Base-by-base conservation (phyloP, 2,888 invertebrate genomes). In the Thecocarcelia acutangulata region DNA sequence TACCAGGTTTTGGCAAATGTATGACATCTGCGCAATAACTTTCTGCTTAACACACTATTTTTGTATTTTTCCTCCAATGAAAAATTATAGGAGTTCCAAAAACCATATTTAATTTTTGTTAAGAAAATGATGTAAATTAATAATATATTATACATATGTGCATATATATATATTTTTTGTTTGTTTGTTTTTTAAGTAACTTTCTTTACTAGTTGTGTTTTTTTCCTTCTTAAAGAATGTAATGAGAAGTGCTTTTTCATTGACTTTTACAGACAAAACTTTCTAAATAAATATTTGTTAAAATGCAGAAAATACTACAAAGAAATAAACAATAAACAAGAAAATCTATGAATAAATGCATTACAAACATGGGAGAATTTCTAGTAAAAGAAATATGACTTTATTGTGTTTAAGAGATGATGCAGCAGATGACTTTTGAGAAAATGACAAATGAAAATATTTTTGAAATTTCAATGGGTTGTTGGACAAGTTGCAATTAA, bases 261-360 rank as follows among this genome's bases (percentile, higher is more conserved):
- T 78, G n/a, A 21, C 72, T 50, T 58, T 66, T 28, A 66, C 44
- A 74, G 56, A 52, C 63, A 69, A 81, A 78, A 82, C 81, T 82
- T 82, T 82, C 81, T 82, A 82, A 77, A 74, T 69, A 82, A 77
- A 82, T 82, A 82, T 82, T 82, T 82, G 73, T 77, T 69, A 52
- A 52, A 68, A 68, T 61, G 44, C 59, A 59, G 48, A 66, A 40
- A 76, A 76, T 37, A 11, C 9, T 76, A 52, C 13, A n/a, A 56
- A 63, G 17, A 50, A n/a, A 66, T 15, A 69, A 80, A 69, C 42
- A 33, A 72, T 46, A 33, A 64, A 68, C 28, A 63, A 70, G 68
- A 70, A 69, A 80, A 64, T 15, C 54, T 58, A 68, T 77, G 77
- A 77, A 77, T 82, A 77, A 77, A 82, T 82, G 77, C 63, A 82